Evolutionary conservation across 2,113 vertebrate species (phyloP).

Genomic region (Dicerorhinus sumatrensis): DNA sequence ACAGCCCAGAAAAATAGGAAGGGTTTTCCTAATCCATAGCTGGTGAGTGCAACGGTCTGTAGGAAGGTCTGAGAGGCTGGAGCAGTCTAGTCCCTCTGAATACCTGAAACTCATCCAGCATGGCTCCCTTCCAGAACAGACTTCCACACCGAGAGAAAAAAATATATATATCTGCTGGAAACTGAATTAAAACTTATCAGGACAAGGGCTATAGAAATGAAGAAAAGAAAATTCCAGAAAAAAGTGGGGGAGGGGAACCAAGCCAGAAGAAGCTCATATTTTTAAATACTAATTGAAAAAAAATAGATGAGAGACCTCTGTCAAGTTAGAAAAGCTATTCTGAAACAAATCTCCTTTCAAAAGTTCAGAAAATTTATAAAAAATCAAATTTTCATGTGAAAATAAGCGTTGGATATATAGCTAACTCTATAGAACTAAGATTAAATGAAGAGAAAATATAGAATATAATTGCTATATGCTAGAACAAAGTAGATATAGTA

Average conservation of each 20-base stretch:
- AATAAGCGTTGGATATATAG: neutral
- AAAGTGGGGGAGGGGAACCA: neutral
- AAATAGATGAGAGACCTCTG: neutral
- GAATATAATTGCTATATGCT: neutral
- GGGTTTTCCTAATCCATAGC: neutral
- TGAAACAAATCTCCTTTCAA: neutral
- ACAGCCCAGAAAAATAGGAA: neutral
- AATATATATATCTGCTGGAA: conserved; percentile 4
- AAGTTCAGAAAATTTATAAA: neutral
- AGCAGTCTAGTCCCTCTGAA: neutral
- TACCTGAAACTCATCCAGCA: neutral
- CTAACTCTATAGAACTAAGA: neutral
- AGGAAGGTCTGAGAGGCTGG: neutral
- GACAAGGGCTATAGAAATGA: neutral
- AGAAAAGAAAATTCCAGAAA: neutral
- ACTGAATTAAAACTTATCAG: neutral
- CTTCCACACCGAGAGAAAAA: neutral
- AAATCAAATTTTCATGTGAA: neutral
- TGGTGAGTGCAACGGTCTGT: neutral
- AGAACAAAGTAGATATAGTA: neutral
- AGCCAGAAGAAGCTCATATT: neutral
- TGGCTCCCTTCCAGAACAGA: neutral
- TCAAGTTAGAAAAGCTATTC: neutral
- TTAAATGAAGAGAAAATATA: neutral
- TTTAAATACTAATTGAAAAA: neutral